Percentiles rank a stretch among this genome's conserved stretches.
phyloP scores from a whole-genome alignment of 2,888 invertebrate genomes.

The Orgyia antiqua region DNA sequence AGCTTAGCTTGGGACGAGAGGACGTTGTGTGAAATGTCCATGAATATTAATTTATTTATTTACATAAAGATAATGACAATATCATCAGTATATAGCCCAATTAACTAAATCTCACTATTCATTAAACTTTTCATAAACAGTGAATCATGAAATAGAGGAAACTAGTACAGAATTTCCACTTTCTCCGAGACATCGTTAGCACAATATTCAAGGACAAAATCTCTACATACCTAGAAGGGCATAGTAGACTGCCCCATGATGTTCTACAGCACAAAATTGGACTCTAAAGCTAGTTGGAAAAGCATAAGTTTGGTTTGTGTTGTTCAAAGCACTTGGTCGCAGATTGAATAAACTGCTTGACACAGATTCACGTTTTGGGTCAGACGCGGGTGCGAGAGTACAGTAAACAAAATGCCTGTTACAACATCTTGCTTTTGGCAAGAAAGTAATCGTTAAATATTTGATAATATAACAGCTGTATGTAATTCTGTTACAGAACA shows the following conservation, averaged over 20 bases:
- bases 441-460: constrained; percentile 29
- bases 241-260: constrained; percentile 41
- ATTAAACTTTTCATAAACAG: too few species aligned
- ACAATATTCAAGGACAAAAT: constrained; percentile 62
- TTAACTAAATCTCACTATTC: too few species aligned
- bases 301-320: constrained; percentile 36
- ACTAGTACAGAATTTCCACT: constrained; percentile 28
- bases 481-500: too few species aligned
- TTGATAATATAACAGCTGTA: too few species aligned
- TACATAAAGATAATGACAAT: too few species aligned
- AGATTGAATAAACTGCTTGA: constrained; percentile 79
- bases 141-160: too few species aligned
- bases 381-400: constrained; percentile 55
- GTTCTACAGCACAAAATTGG: constrained; percentile 25
- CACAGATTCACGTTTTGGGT: constrained; percentile 76
- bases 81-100: too few species aligned
- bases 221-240: constrained; percentile 54
- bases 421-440: constrained; percentile 54
- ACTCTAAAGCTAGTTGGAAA: constrained; percentile 29
- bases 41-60: too few species aligned
- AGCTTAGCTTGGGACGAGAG: too few species aligned
- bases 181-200: constrained; percentile 45
- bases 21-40: too few species aligned
- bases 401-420: constrained; percentile 65
- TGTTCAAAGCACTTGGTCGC: constrained; percentile 48